Base-by-base conservation (phyloP, 2,113 vertebrate species). In the Cettia cetti region DNA sequence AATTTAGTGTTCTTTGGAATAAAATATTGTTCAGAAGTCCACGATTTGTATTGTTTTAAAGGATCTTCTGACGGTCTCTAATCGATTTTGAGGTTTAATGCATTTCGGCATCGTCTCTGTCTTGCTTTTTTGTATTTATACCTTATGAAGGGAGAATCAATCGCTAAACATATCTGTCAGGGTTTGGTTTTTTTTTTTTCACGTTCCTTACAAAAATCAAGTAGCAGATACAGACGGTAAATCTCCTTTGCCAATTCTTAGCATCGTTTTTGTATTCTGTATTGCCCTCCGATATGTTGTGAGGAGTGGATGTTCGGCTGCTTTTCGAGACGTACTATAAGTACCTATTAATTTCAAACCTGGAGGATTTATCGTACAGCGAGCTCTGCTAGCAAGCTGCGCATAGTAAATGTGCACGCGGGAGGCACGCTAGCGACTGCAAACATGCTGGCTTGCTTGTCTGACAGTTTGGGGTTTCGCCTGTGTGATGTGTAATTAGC, bases 91-190 rank as follows among this genome's bases (percentile, higher is more conserved):
- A 81, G 82, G 47, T 89, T 87, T 82, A 79, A 44, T 61, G 89
- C 40, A 49, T 89, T 82, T 90, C n/a, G 44, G 66, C 77, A 45
- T 84, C 49, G 42, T 79, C 20, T 78, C 52, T 90, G 86, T 16
- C 68, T 90, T 66, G 56, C 64, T 94, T 92, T 92, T 91, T 79
- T 69, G 82, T 63, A n/a, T 79, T 88, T 88, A 57, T 91, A 88
- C 84, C 84, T 72, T 91, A 69, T 60, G 86, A 94, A 77, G 75
- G 94, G 88, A 94, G 76, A 88, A 80, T 93, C 92, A 91, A 60
- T 89, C 10, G 64, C 81, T 92, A 95, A 92, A 92, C 31, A 20
- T 82, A 69, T 68, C 50, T 80, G 87, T 75, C 86, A 83, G 89
- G 74, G n/a, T n/a, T n/a, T n/a, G n/a, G n/a, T n/a, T 40, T 40